phyloP scores from a whole-genome alignment of 2,113 vertebrate species.

The Pycnonotus jocosus region DNA sequence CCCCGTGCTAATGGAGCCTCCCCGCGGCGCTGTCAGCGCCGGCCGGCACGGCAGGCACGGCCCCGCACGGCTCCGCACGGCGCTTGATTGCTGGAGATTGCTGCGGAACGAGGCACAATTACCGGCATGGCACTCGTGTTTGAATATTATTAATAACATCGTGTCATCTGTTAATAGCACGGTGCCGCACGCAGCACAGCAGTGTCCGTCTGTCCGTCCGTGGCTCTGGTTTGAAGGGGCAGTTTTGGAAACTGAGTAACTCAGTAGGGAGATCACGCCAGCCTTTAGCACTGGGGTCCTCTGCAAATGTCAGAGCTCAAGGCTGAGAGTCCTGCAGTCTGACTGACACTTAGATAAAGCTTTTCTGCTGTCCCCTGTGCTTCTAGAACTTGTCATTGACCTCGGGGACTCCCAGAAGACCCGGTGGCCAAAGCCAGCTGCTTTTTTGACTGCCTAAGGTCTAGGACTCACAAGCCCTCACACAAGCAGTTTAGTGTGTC shows the following conservation, averaged over 20 bases:
- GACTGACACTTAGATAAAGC: background rate
- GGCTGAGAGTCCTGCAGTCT: background rate
- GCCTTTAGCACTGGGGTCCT: background rate
- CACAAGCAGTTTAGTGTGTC: background rate
- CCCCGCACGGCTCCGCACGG: background rate
- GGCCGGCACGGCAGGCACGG: background rate
- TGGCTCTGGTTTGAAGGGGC: background rate
- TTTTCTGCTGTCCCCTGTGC: background rate
- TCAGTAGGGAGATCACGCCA: fast-evolving
- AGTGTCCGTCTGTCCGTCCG: background rate
- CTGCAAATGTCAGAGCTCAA: background rate
- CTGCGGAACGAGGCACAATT: background rate
- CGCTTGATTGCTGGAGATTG: background rate
- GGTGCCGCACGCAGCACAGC: background rate
- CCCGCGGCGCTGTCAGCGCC: background rate
- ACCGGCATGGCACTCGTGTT: background rate
- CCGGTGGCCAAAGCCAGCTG: background rate
- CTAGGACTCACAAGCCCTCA: too few relatives aligned
- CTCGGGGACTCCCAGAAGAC: background rate
- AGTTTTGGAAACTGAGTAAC: background rate
- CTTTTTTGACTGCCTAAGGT: background rate
- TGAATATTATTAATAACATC: background rate
- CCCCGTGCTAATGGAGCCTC: background rate
- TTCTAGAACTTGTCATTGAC: background rate
- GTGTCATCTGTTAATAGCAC: background rate